A percentile compares a stretch with the other conserved stretches of the same genome.
Evolutionary conservation across 2,888 invertebrate species (phyloP).

Genomic region (Biston betularia): DNA sequence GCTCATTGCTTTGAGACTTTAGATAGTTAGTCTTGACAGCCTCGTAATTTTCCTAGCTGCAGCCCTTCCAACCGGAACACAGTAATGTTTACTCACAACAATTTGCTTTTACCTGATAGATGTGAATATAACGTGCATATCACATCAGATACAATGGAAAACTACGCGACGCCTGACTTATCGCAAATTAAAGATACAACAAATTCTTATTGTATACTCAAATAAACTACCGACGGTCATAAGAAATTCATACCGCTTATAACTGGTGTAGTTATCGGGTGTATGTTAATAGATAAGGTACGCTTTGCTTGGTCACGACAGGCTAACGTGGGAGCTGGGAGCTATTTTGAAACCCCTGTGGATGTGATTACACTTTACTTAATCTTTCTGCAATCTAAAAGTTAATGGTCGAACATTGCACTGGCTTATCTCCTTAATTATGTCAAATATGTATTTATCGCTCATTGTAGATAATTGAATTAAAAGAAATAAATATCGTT

Average conservation of each 20-base stretch:
- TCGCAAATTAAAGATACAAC: conserved; percentile 48
- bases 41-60: no score
- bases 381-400: conserved; percentile 44
- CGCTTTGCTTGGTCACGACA: conserved; percentile 66
- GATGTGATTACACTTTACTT: conserved; percentile 51
- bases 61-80: no score
- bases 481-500: no score
- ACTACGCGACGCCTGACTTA: conserved; percentile 39
- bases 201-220: conserved; percentile 47
- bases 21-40: no score
- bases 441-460: conserved; percentile 5
- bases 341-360: conserved; percentile 54
- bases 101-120: neutral
- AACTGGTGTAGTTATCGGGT: conserved; percentile 69
- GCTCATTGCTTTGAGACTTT: no score
- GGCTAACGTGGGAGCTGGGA: conserved; percentile 67
- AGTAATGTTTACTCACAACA: no score
- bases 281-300: conserved; percentile 75
- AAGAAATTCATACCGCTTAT: conserved; percentile 63
- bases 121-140: conserved; percentile 28
- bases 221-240: conserved; percentile 54
- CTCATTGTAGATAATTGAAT: neutral
- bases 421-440: conserved; percentile 44
- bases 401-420: conserved; percentile 18
- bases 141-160: conserved; percentile 45